Base-by-base conservation (phyloP, 2,888 invertebrate genomes). In the Tethea ocularis region DNA sequence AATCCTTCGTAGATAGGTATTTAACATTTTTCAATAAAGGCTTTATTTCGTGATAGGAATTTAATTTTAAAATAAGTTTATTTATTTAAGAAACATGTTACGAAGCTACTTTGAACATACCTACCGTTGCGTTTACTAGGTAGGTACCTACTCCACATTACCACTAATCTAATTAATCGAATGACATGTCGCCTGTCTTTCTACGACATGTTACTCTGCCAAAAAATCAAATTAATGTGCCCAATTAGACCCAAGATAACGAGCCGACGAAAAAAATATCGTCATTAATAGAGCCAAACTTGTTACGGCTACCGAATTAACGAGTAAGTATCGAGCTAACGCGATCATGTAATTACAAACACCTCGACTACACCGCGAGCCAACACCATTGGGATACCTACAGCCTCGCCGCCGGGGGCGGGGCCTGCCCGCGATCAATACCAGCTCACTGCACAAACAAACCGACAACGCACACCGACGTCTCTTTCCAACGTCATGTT, bases 251-350 rank as follows among this genome's bases (percentile, higher is more conserved):
- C 77, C 76, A 75, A 79, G 83, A 80, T 83, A 83, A 83, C 80
- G 80, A 78, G 77, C 75, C 75, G 75, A 73, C 76, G 68, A 77
- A 83, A 85, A 88, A 88, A 88, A 85, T 76, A 79, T 79, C 75
- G 81, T 82, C 87, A 84, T 88, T 88, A 89, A 89, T 87, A 86
- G 87, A 83, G 77, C 74, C 81, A 69, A 83, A 84, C 87, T 87
- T 86, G 87, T 86, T 82, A 81, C 80, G 68, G 90, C 91, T 91
- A 88, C 92, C 83, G 91, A 87, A 88, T 89, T 89, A 90, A 90
- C 88, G 86, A 86, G 80, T 80, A 72, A 86, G 80, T 80, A 72
- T 63, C 73, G 74, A 74, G 79, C 81, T 78, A 80, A 82, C 78
- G 84, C 86, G 82, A 86, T 87, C 86, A 83, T 83, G 87, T 87